Base-by-base conservation (phyloP, 2,888 invertebrate genomes). In the Lepidocyrtoides sp. region DNA sequence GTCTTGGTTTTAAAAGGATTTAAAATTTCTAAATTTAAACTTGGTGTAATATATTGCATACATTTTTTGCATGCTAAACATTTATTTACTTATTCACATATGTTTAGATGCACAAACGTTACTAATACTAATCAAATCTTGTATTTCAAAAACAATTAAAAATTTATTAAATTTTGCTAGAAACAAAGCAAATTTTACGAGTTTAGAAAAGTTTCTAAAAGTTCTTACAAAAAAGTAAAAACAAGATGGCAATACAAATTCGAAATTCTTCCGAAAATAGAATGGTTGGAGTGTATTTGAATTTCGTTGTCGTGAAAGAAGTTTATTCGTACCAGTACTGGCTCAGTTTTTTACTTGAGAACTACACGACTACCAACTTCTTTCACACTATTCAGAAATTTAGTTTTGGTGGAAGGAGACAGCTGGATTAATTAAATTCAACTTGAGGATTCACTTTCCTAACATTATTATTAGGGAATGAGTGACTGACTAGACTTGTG, bases 341-440 rank as follows among this genome's bases (percentile, higher is more conserved):
- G n/a, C 12, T 23, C 20, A 0, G 12, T 20, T 5, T 44, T 1
- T 12, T 8, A 69, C 69, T 32, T 57, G 41, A 0, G n/a, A 41
- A 69, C n/a, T 63, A 14, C 14, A 26, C 32, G 32, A 66, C 32
- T 66, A n/a, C 20, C 60, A 1, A 60, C 60, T n/a, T n/a, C n/a
- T n/a, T n/a, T n/a, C n/a, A n/a, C 60, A 60, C n/a, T 29, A 63
- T 66, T 32, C 66, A 83, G 57, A 79, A 86, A 77, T n/a, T n/a
- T n/a, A n/a, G 36, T 72, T 26, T 20, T 51, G 51, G 81, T 83
- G 88, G 86, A 57, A 87, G 92, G 87, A 93, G 93, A 93, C 92
- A 92, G 92, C 92, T 91, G 93, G 93, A 94, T 94, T 94, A 94
- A 94, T 94, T 94, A 94, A 94, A 93, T 93, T 93, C 93, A 86